Evolutionary conservation across 2,113 vertebrate species (phyloP).

Genomic region (Prunella himalayana): DNA sequence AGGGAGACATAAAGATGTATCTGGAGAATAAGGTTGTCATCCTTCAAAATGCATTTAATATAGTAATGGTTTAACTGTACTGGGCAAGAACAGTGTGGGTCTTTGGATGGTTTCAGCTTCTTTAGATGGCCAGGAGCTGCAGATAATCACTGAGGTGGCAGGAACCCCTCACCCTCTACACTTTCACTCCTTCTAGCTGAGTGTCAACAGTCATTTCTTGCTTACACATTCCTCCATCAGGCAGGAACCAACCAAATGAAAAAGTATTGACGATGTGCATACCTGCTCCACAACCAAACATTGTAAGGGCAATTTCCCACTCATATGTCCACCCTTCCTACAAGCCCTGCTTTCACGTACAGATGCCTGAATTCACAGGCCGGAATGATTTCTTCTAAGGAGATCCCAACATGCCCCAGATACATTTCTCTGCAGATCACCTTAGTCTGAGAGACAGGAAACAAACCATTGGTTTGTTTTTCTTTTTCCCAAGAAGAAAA

Average conservation of each 20-base stretch:
- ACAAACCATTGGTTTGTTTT: not conserved
- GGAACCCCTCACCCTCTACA: not conserved
- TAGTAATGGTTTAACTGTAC: not conserved
- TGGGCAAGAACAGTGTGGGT: not conserved
- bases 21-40: not conserved
- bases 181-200: not conserved
- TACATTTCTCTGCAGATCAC: not conserved
- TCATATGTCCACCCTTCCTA: not conserved
- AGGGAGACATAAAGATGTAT: not conserved
- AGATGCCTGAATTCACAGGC: not conserved
- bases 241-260: not conserved
- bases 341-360: not conserved
- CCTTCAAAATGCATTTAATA: not conserved
- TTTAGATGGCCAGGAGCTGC: not conserved
- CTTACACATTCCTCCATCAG: not conserved
- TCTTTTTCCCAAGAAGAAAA: not conserved
- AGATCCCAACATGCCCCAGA: not conserved
- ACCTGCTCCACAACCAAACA: not conserved
- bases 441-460: not conserved
- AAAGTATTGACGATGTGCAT: not conserved
- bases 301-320: rapidly evolving
- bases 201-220: not conserved
- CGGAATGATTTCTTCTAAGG: not conserved
- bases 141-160: not conserved
- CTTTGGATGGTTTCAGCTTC: not conserved